Evolutionary conservation across 2,888 invertebrate species (phyloP), one percentile per base, ranked within the genome.

Genomic region (Germaria angustata): DNA sequence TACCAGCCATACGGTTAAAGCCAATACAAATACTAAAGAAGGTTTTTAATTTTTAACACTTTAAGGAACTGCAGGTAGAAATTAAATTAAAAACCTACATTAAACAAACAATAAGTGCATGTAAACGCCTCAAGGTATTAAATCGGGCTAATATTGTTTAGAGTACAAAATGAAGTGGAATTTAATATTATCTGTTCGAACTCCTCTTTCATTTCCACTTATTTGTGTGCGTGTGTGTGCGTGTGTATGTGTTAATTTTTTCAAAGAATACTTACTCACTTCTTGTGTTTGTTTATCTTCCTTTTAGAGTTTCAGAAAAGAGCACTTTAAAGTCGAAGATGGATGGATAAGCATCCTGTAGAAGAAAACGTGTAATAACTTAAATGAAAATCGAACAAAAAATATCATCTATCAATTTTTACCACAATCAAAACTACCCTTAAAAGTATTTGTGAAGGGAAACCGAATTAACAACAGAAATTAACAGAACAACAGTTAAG

Each of bases 381-480:
- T 32, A 46, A 53, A 34, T 49, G 13, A 41, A 49, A 66, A 61
- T 32, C 39, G 41, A 66, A 72, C 39, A 41, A 46, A 75, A 72
- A 65, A 63, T 57, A 78, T 78, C 75, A 73, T 79, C 72, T 61
- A 77, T 77, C 65, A 84, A 72, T 46, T 69, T 80, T 73, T 84
- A 66, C 72, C 80, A 84, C 77, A 84, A 80, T 78, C 77, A 80
- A 82, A 83, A 72, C 76, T 28, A 73, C 72, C 80, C 76, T 73
- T 76, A 75, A 75, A 78, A 82, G 59, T 72, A 66, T 75, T 71
- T 79, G 55, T 76, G 51, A 65, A 75, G 71, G 53, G 80, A 59
- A 75, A 55, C 59, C 59, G 34, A 73, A 73, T 77, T 69, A 44
- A 71, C 51, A 55, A 46, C 15, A 51, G 51, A 53, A 39, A 65